Base-by-base conservation (phyloP, 2,888 invertebrate genomes). In the Rhagonycha fulva region DNA sequence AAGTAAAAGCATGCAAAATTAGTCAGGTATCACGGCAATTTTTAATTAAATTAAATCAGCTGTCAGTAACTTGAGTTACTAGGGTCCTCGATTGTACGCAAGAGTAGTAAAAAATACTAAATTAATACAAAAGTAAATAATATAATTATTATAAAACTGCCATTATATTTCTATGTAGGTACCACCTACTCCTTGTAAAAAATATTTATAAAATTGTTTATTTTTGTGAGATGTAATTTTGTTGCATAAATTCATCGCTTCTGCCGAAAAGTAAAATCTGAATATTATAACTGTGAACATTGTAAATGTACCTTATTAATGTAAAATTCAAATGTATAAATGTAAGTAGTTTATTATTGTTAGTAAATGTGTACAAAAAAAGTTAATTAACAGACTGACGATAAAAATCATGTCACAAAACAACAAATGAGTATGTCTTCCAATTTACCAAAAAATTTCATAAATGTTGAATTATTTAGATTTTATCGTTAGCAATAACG, bases 351-450 rank as follows among this genome's bases (percentile, higher is more conserved):
- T 66, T 24, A 66, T 66, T 63, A 71, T 71, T 67, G 62, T 75
- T 75, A 75, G 69, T 76, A 68, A 26, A 75, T 79, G 75, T 75
- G 75, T 73, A 77, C 71, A 75, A 75, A 76, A 19, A 70, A 66
- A 66, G 12, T 66, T 66, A 66, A 62, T 67, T 60, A 66, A 61
- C 61, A 74, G 75, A 78, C 74, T 77, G 74, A 67, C 75, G 62
- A 75, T 67, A n/a, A 47, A 47, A 70, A 69, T 23, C 72, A 71
- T 62, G 72, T 74, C 73, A 10, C 26, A 47, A 70, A 76, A 81
- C 82, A 82, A 82, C 82, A 83, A 82, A 82, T 81, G 69, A 81
- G 80, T 78, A 81, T 67, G 83, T 83, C 83, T 82, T 82, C 82
- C 83, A 83, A 73, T 79, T 81, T 78, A 30, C 14, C 67, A 24